phyloP scores from a whole-genome alignment of 1,140 invertebrate genomes.

The Pectinophora gossypiella region DNA sequence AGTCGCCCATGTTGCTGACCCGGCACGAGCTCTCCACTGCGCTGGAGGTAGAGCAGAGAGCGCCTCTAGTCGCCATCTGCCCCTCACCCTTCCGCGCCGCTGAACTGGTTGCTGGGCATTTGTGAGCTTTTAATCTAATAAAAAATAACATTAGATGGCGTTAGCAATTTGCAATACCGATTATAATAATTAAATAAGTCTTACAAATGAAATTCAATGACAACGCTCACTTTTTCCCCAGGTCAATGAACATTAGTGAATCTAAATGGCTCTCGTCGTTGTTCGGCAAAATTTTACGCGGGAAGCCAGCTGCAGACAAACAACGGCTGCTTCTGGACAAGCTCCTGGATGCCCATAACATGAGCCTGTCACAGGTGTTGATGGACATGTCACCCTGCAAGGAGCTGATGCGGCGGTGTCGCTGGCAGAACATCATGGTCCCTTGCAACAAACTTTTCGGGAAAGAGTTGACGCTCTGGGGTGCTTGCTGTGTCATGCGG shows the following conservation, averaged over 20 bases:
- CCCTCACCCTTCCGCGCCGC: slow-evolving; percentile 29
- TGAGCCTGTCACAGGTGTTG: slow-evolving; percentile 32
- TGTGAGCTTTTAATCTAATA: slow-evolving; percentile 38
- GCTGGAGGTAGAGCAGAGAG: slow-evolving; percentile 1
- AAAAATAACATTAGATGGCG: too few species aligned
- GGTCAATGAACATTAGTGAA: slow-evolving; percentile 16
- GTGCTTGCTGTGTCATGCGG: slow-evolving; percentile 45
- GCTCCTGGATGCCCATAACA: slow-evolving; percentile 24
- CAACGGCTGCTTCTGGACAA: slow-evolving; percentile 32
- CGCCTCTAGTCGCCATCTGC: slow-evolving; percentile 42
- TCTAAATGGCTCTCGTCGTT: slow-evolving; percentile 24
- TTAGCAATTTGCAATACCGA: too few species aligned
- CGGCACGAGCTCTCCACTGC: slow-evolving; percentile 31
- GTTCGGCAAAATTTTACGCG: slow-evolving; percentile 26
- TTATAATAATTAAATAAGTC: too few species aligned
- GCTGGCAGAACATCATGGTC: slow-evolving; percentile 30
- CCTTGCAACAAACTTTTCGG: slow-evolving; percentile 39
- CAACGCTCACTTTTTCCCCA: slow-evolving; percentile 9
- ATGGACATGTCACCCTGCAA: slow-evolving; percentile 32
- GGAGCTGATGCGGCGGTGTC: slow-evolving; percentile 31
- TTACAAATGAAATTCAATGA: too few species aligned
- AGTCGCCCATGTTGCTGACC: slow-evolving; percentile 47
- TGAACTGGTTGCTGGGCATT: slow-evolving; percentile 19
- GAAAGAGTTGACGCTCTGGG: slow-evolving; percentile 39
- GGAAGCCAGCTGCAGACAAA: slow-evolving; percentile 19